A percentile compares a stretch with the other conserved stretches of the same genome.
Conservation (phyloP, 2,113 vertebrate species). For the Pao palembangensis region DNA sequence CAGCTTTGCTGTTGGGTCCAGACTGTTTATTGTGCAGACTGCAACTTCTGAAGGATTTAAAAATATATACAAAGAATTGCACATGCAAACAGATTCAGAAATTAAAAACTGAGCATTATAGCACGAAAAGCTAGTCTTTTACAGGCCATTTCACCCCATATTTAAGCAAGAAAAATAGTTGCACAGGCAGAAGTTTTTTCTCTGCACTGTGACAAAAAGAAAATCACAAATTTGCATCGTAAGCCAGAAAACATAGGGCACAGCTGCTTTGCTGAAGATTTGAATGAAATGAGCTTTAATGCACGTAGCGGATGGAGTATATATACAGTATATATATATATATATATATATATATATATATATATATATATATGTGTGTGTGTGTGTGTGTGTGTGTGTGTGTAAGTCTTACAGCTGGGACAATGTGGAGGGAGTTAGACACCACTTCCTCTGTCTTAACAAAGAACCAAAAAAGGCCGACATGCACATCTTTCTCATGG, state of each 20-base stretch:
- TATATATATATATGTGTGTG: too few relatives aligned
- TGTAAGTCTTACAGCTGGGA: neutral
- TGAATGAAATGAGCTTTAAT: neutral
- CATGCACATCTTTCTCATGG: conserved; percentile 26
- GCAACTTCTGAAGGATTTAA: conserved; percentile 24
- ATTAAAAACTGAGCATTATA: conserved; percentile 6
- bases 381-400: too few relatives aligned
- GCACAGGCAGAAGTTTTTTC: conserved; percentile 8
- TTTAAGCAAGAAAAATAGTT: conserved; percentile 11
- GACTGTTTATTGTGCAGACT: conserved; percentile 16
- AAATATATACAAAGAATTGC: neutral
- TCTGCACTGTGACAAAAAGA: neutral
- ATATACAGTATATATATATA: too few relatives aligned
- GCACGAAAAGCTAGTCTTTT: neutral
- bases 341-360: too few relatives aligned
- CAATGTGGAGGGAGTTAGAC: neutral
- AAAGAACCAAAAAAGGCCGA: conserved; percentile 33
- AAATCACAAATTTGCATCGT: conserved; percentile 15
- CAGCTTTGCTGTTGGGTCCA: conserved; percentile 32
- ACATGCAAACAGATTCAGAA: conserved; percentile 12
- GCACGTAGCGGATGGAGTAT: neutral
- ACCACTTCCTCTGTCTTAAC: conserved; percentile 18
- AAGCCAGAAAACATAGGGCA: conserved; percentile 11
- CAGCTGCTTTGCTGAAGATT: conserved; percentile 20
- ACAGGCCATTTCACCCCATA: neutral